Percentiles rank a stretch among this genome's conserved stretches.
These are phyloP conservation scores for Zoanthus gigantus DNA, from an alignment of 92 coral and sea anemone genomes.

Conservation along the genomic window DNA sequence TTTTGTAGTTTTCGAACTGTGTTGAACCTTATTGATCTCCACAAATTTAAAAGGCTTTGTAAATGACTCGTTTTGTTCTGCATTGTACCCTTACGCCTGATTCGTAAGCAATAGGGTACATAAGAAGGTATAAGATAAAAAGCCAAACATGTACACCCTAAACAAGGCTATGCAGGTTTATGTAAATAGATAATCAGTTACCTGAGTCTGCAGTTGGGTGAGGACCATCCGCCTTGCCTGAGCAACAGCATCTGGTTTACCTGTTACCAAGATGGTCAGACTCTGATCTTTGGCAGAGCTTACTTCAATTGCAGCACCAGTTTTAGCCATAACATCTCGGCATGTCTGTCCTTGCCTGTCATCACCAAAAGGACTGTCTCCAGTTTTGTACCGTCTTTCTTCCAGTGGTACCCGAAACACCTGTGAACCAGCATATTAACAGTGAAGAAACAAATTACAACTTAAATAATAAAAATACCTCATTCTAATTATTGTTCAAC, in stretches of 20 bases:
- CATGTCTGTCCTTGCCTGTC: slow-evolving; percentile 93
- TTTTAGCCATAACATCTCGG: slow-evolving; percentile 92
- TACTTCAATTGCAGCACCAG: slow-evolving; percentile 98
- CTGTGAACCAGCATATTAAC: slow-evolving; percentile 18
- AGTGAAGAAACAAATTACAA: too few species aligned
- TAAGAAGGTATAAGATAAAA: too few species aligned
- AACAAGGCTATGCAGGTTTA: too few species aligned
- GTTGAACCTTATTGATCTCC: too few species aligned
- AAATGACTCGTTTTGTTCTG: too few species aligned
- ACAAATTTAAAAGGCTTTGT: too few species aligned
- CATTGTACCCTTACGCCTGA: too few species aligned
- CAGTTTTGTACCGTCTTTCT: slow-evolving; percentile 91
- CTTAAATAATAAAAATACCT: not conserved
- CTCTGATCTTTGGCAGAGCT: slow-evolving; percentile 96
- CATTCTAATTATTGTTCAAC: not conserved
- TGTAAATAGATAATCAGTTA: not conserved
- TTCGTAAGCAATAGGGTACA: too few species aligned
- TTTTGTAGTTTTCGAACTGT: too few species aligned
- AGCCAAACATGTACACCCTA: too few species aligned
- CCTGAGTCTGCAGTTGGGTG: slow-evolving; percentile 97
- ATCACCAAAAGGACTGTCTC: slow-evolving; percentile 90
- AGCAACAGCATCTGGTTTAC: slow-evolving; percentile 96
- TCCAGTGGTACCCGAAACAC: slow-evolving; percentile 97
- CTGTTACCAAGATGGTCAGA: slow-evolving; percentile 94
- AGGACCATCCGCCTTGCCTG: slow-evolving; percentile 93